These are phyloP conservation scores for Polietes domitor DNA, from an alignment of 2,888 invertebrate genomes.

Conservation along the genomic window DNA sequence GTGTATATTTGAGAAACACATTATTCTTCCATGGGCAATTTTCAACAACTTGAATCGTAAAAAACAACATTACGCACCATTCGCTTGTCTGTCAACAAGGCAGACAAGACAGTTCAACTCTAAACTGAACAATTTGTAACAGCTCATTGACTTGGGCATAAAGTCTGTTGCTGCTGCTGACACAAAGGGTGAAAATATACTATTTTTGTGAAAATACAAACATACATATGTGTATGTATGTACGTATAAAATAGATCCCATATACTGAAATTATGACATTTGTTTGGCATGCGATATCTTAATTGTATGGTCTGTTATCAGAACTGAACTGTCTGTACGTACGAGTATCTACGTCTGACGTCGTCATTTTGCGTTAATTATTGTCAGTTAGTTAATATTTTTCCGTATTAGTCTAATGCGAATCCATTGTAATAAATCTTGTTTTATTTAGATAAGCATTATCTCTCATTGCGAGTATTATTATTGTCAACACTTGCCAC, in stretches of 20 bases:
- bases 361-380: not conserved
- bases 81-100: conserved; percentile 19
- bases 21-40: not conserved
- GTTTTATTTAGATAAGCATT: conserved; percentile 22
- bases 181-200: no score
- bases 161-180: not conserved
- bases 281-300: not conserved
- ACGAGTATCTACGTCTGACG: not conserved
- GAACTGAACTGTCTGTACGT: no score
- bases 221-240: no score
- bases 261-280: conserved; percentile 18
- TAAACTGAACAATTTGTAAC: conserved; percentile 33
- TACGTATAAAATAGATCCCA: no score
- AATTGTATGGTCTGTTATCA: not conserved
- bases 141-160: conserved; percentile 34
- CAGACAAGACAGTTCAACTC: conserved; percentile 17
- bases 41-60: not conserved
- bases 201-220: no score
- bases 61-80: not conserved
- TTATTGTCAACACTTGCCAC: not conserved
- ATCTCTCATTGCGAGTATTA: not conserved
- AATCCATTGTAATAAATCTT: conserved; percentile 13
- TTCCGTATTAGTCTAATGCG: conserved; percentile 1
- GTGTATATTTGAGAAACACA: not conserved
- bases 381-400: not conserved